Evolutionary conservation across 2,113 vertebrate genomes (phyloP).

Genomic region (Tupaia chinensis): DNA sequence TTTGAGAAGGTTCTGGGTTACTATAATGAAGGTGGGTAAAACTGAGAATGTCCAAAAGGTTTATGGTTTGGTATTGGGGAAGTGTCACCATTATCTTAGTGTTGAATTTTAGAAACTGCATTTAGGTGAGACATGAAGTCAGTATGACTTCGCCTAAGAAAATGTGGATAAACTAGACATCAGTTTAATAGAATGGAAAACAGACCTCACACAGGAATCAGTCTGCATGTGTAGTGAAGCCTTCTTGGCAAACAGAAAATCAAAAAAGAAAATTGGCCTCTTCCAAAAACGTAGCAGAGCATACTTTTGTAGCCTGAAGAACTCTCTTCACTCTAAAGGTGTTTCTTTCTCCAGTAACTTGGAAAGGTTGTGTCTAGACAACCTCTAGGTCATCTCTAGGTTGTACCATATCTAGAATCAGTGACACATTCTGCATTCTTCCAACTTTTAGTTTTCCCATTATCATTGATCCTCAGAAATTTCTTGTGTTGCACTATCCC

Average conservation of each 20-base stretch:
- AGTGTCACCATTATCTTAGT: background rate
- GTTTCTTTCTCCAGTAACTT: constrained; percentile 39
- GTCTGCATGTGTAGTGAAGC: background rate
- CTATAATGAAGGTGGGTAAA: background rate
- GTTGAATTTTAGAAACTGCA: background rate
- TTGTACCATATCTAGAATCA: background rate
- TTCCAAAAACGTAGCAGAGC: background rate
- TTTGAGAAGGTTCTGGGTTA: background rate
- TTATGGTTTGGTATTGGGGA: background rate
- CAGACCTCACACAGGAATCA: background rate
- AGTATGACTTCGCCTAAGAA: background rate
- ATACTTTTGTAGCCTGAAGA: background rate
- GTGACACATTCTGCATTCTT: background rate
- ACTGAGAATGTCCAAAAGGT: background rate
- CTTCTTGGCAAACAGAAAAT: background rate
- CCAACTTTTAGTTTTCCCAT: background rate
- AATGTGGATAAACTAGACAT: background rate
- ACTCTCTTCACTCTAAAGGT: background rate
- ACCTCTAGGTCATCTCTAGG: background rate
- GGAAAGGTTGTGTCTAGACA: background rate
- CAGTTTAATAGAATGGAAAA: background rate
- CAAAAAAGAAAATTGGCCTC: constrained; percentile 7
- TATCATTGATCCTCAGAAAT: background rate
- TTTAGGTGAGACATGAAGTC: background rate
- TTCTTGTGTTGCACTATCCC: background rate